A percentile compares a stretch with the other conserved stretches of the same genome.
These are phyloP conservation scores for Genyomyrus donnyi DNA, from an alignment of 2,113 vertebrate genomes.

Conservation along the genomic window DNA sequence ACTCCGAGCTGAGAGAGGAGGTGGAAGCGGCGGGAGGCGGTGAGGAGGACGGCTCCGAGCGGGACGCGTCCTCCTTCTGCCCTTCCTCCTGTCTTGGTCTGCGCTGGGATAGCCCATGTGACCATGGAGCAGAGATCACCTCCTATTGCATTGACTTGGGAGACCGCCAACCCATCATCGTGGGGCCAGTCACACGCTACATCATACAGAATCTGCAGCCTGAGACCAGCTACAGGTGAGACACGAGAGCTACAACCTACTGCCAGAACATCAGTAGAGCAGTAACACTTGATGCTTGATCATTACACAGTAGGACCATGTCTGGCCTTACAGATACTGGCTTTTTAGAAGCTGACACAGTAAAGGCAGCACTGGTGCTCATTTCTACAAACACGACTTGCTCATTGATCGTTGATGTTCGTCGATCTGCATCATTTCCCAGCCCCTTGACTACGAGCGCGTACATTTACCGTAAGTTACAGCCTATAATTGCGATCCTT, in stretches of 20 bases:
- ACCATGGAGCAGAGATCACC: slow-evolving; percentile 87
- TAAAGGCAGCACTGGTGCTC: background rate
- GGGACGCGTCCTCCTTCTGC: slow-evolving; percentile 56
- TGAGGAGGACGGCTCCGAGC: slow-evolving; percentile 34
- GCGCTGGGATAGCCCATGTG: slow-evolving; percentile 80
- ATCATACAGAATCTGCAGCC: slow-evolving; percentile 83
- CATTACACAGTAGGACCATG: background rate
- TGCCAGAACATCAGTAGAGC: background rate
- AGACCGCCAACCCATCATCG: slow-evolving; percentile 76
- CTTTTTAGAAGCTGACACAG: background rate
- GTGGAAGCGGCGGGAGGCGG: slow-evolving; percentile 48
- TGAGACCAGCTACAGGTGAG: slow-evolving; percentile 78
- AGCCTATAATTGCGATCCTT: background rate
- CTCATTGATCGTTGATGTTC: background rate
- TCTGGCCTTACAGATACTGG: background rate
- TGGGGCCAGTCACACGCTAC: slow-evolving; percentile 73
- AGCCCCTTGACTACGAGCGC: background rate
- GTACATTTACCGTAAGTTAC: background rate
- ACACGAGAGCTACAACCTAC: background rate
- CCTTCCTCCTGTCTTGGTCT: slow-evolving; percentile 87
- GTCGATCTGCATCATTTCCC: background rate
- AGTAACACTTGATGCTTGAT: background rate
- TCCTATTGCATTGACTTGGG: slow-evolving; percentile 93
- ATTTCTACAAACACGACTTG: background rate
- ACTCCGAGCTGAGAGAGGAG: slow-evolving; percentile 53